Conservation (phyloP, 2,888 invertebrate genomes). For the Caenorhabditis sp. region DNA sequence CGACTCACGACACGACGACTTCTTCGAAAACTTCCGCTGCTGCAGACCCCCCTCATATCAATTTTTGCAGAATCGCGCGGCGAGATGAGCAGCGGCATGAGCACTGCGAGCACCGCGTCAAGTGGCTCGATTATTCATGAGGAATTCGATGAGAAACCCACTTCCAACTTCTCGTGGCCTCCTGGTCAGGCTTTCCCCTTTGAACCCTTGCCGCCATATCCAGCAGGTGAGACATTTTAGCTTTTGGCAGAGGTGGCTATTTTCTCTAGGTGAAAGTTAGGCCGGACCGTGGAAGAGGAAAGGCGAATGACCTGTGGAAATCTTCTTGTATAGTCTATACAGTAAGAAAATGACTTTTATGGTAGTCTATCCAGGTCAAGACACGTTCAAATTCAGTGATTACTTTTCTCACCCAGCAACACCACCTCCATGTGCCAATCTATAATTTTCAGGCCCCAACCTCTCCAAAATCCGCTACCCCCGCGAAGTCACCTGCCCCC, state of each 20-base stretch:
- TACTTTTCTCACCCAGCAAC: too few relatives aligned
- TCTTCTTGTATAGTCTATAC: too few relatives aligned
- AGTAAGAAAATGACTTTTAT: too few relatives aligned
- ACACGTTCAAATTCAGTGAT: too few relatives aligned
- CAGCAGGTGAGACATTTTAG: slow-evolving; percentile 59
- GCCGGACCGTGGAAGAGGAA: too few relatives aligned
- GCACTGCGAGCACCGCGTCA: slow-evolving; percentile 36
- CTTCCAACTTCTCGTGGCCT: slow-evolving; percentile 69
- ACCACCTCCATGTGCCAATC: too few relatives aligned
- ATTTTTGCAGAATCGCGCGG: slow-evolving; percentile 54
- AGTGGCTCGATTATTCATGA: slow-evolving; percentile 47
- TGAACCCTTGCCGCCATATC: slow-evolving; percentile 72
- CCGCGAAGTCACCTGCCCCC: slow-evolving; percentile 68
- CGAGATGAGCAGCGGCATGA: slow-evolving; percentile 54
- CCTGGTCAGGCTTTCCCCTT: slow-evolving; percentile 69
- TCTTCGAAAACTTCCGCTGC: not conserved
- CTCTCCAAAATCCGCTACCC: slow-evolving; percentile 72
- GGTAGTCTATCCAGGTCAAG: not conserved
- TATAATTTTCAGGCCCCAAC: slow-evolving; percentile 72
- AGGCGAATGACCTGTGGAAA: too few relatives aligned
- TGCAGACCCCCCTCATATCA: not conserved
- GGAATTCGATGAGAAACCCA: slow-evolving; percentile 63
- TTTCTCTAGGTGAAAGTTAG: too few relatives aligned
- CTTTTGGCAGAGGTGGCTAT: too few relatives aligned
- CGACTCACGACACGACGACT: slow-evolving; percentile 23